phyloP scores from a whole-genome alignment of 2,797 vertebrate genomes.

The Tapera naevia region DNA sequence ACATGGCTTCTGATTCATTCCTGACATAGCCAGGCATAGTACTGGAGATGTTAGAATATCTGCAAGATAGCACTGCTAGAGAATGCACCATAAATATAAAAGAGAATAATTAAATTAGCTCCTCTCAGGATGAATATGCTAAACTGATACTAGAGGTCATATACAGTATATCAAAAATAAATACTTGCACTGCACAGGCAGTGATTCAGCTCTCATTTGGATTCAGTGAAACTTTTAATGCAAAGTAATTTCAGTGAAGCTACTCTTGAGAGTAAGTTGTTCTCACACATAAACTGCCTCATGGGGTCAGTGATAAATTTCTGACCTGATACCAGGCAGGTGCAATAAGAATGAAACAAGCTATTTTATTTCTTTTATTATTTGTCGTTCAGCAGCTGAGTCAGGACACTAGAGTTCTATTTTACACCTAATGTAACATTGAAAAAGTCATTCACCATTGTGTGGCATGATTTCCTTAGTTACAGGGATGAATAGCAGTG shows the following conservation, averaged over 20 bases:
- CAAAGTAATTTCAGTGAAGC: not conserved
- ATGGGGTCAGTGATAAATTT: not conserved
- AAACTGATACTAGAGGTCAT: conserved; percentile 4
- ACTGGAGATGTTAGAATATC: conserved; percentile 3
- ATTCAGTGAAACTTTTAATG: not conserved
- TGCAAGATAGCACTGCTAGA: conserved; percentile 16
- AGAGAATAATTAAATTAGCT: conserved; percentile 59
- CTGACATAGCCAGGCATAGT: not conserved
- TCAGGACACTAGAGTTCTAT: not conserved
- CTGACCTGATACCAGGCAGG: not conserved
- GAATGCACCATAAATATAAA: conserved; percentile 50
- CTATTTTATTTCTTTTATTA: not conserved
- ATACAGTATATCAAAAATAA: conserved; percentile 46
- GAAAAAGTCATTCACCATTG: not conserved
- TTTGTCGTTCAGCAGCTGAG: not conserved
- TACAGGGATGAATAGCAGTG: not conserved
- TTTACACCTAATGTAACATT: not conserved
- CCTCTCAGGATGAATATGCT: conserved; percentile 31
- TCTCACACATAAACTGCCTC: not conserved
- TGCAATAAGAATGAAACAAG: not conserved
- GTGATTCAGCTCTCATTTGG: conserved; percentile 13
- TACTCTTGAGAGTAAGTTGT: not conserved
- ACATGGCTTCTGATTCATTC: conserved; percentile 41
- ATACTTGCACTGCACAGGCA: not conserved
- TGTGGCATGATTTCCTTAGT: not conserved